These are phyloP conservation scores for Spilogale gracilis DNA, from an alignment of 2,113 vertebrate genomes.

Conservation along the genomic window DNA sequence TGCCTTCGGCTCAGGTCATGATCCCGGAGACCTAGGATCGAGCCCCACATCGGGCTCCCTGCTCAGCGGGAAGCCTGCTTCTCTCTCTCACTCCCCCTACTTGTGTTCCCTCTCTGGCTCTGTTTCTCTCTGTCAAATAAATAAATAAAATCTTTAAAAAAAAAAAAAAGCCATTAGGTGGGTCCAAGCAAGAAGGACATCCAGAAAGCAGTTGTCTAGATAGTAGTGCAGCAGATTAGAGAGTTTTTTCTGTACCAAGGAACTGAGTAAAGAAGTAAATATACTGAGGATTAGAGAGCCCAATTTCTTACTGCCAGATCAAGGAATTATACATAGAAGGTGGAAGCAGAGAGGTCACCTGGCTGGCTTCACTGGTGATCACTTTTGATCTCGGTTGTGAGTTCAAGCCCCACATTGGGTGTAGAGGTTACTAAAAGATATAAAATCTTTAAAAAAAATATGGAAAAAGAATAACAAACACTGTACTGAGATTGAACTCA, in stretches of 20 bases:
- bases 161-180: background rate
- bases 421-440: background rate
- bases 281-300: background rate
- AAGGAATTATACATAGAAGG: conserved; percentile 5
- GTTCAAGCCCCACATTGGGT: background rate
- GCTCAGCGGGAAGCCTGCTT: no score
- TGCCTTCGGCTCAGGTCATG: no score
- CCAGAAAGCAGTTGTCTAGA: background rate
- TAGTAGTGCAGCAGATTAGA: background rate
- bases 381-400: background rate
- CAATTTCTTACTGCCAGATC: background rate
- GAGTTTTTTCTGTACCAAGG: background rate
- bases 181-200: background rate
- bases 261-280: conserved; percentile 17
- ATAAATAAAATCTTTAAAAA: no score
- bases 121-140: no score
- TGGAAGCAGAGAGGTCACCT: background rate
- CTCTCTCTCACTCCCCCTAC: no score
- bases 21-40: no score
- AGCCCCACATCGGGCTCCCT: no score
- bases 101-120: no score
- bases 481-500: background rate
- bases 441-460: background rate
- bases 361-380: background rate
- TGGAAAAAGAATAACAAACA: background rate